Evolutionary conservation across 2,888 invertebrate genomes (phyloP).

Genomic region (Monopis laevigella): DNA sequence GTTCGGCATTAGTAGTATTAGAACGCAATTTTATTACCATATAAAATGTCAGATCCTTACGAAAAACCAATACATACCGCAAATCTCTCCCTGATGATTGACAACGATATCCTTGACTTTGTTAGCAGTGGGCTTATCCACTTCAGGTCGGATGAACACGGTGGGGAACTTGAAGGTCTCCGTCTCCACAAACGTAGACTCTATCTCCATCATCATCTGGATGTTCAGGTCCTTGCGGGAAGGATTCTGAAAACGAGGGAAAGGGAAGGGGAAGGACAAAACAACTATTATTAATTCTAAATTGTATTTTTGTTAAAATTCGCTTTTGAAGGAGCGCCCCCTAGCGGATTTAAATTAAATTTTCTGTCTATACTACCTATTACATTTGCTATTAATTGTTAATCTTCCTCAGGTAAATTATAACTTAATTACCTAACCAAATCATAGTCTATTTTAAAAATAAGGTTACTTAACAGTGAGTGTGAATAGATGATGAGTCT

Average conservation of each 20-base stretch:
- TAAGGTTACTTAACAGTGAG: no score
- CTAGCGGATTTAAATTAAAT: no score
- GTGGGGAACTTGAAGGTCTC: constrained; percentile 83
- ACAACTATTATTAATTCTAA: neutral
- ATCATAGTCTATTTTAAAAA: no score
- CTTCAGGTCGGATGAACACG: constrained; percentile 83
- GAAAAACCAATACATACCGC: constrained; percentile 62
- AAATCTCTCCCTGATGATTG: constrained; percentile 83
- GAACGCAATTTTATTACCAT: no score
- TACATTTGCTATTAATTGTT: no score
- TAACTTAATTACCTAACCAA: no score
- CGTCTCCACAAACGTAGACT: constrained; percentile 82
- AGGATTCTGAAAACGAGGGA: constrained; percentile 75
- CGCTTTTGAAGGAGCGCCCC: no score
- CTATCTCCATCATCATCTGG: constrained; percentile 92
- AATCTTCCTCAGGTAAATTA: no score
- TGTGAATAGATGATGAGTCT: no score
- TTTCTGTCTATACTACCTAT: no score
- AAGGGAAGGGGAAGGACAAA: constrained; percentile 16
- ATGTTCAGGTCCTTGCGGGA: constrained; percentile 91
- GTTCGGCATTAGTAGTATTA: no score
- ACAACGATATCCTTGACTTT: constrained; percentile 90
- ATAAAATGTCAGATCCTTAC: no score
- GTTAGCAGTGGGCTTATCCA: constrained; percentile 81
- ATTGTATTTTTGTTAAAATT: neutral